Conservation (phyloP, 2,888 invertebrate genomes). For the Anthophora plumipes region DNA sequence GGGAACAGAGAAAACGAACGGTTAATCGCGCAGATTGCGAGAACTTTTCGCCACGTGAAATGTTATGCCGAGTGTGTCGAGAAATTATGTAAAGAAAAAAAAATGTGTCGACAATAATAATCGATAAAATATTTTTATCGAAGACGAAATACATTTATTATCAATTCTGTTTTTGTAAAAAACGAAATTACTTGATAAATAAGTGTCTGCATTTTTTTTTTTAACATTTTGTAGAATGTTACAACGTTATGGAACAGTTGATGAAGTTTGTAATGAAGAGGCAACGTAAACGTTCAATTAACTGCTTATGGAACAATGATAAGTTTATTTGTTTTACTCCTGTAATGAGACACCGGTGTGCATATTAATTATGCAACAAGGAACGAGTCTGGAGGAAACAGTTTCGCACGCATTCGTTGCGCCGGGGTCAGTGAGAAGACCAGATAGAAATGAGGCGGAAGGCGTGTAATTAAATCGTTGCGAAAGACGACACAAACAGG, state of each 20-base stretch:
- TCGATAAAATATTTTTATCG: no score
- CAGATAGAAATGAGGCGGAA: constrained; percentile 50
- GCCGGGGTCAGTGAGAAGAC: neutral
- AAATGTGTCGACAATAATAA: no score
- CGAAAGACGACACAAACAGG: constrained; percentile 26
- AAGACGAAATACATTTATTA: no score
- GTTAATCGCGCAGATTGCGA: no score
- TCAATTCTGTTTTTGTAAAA: no score
- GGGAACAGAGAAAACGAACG: constrained; percentile 11
- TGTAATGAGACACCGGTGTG: neutral
- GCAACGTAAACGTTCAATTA: neutral
- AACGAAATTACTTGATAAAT: no score
- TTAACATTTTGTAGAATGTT: no score
- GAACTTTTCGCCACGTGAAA: no score
- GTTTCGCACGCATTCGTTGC: constrained; percentile 24
- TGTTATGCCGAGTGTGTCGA: no score
- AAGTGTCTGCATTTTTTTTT: no score
- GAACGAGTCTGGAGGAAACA: neutral
- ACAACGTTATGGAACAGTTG: neutral
- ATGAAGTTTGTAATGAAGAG: neutral
- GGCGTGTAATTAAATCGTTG: constrained; percentile 47
- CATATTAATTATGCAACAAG: constrained; percentile 20
- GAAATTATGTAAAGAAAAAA: no score
- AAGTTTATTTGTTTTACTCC: neutral
- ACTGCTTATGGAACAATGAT: neutral